Base-by-base conservation (phyloP, 1,140 invertebrate species). In the Frieseomelitta varia region DNA sequence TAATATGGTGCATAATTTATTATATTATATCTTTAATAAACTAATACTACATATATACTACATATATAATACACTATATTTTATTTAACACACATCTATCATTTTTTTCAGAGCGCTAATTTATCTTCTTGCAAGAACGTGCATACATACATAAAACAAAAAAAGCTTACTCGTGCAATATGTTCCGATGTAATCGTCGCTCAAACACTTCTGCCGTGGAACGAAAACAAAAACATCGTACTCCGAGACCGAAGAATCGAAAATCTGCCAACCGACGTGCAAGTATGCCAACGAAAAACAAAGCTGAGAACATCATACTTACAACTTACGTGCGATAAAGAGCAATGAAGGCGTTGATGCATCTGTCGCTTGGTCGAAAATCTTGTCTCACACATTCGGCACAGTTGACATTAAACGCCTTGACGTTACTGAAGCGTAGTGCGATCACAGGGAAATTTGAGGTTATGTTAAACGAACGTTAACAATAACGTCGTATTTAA, bases 311-410 rank as follows among this genome's bases (percentile, higher is more conserved):
- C 39, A 47, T 77, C 12, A n/a, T 86, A 86, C 51, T 86, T 69
- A 74, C 80, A 83, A 86, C 77, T 86, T 82, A 76, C 88, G 78
- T 83, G 80, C 39, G 75, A 74, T 27, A 76, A 81, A 71, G 82
- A 78, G 39, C 67, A 61, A 19, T 30, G 19, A 27, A 79, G 75
- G 39, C 71, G 68, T 67, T 19, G 67, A 17, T 79, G 30, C 81
- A 89, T 83, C 75, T 65, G 72, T 65, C 39, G 72, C 39, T 73
- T 71, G 17, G 56, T 21, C 55, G 71, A 51, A 56, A 63, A 85
- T 71, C 53, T 74, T 68, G n/a, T 80, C 21, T 84, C 53, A 39
- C 81, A 88, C 80, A 88, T 89, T 84, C 85, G 88, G 67, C 15
- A 65, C 30, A 19, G 56, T 15, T 68, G 58, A 68, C 19, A 47